Evolutionary conservation across 1,140 invertebrate species (phyloP), one percentile per base, ranked within the genome.

Genomic region (Drosophila subpulchrella): DNA sequence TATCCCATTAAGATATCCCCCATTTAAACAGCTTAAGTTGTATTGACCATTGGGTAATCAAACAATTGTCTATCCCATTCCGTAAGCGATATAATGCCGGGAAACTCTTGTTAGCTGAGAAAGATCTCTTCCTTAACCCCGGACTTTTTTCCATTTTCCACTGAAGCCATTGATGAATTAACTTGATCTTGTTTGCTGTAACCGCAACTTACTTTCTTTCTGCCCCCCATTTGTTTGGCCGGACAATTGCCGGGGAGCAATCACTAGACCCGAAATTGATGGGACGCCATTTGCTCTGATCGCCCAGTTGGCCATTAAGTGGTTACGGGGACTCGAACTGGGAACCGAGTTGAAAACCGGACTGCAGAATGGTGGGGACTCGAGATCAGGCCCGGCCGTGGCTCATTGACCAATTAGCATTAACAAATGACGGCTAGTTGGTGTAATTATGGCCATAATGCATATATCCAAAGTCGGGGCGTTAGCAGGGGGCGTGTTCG

Each of bases 361-460:
- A 53, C 30, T 51, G n/a, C 7, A 8, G n/a, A 42, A 17, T 46
- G 42, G 15, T 8, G 32, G 7, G 7, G 32, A 10, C 32, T 34
- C 7, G 30, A 47, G 71, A 41, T 34, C 34, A 42, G 36, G 38
- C 8, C n/a, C 32, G 30, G 32, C 38, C 15, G 60, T 46, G 70
- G 78, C 84, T 88, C 83, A 89, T 88, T 89, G 83, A 78, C 84
- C 83, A 88, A 88, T 88, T 88, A 88, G 84, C 83, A 88, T 88
- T 89, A 88, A 88, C 83, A 88, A 88, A 88, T 88, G 83, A 88
- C 79, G 83, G 83, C 83, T 88, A 88, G 83, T 88, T 88, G 83
- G 79, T 89, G 84, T 89, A 88, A 88, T 88, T 88, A 88, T 77
- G 83, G 80, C 63, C 83, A 89, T 88, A 88, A 88, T 88, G 75